Percentiles rank a stretch among this genome's conserved stretches.
phyloP scores from a whole-genome alignment of 2,888 invertebrate genomes.

The Drosophila peninsularis region DNA sequence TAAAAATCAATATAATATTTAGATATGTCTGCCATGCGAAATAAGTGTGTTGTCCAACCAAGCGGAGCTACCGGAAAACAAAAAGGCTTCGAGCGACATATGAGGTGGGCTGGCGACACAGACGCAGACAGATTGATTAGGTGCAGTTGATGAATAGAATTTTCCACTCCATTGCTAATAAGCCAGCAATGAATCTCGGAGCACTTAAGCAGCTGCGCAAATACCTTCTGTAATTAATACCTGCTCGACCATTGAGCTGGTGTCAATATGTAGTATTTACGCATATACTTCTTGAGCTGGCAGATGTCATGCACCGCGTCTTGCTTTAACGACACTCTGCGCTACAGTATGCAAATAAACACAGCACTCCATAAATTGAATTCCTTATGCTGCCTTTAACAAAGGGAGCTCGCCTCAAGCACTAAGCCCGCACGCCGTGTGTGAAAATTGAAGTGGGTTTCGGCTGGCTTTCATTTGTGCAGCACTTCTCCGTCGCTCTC shows the following conservation, averaged over 20 bases:
- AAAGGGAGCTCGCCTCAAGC: conserved; percentile 4
- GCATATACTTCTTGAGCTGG: background rate
- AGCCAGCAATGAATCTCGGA: too few relatives aligned
- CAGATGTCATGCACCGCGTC: background rate
- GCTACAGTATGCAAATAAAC: background rate
- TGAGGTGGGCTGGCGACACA: too few relatives aligned
- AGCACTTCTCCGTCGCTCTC: background rate
- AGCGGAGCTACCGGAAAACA: background rate
- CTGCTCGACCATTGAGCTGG: too few relatives aligned
- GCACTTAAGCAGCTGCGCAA: too few relatives aligned
- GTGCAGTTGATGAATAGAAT: too few relatives aligned
- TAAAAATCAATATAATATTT: background rate
- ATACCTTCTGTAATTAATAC: too few relatives aligned
- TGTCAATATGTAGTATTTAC: too few relatives aligned
- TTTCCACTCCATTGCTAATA: too few relatives aligned
- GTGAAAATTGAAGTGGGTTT: conserved; percentile 32
- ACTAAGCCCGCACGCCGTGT: conserved; percentile 10
- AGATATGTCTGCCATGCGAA: background rate
- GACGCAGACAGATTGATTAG: too few relatives aligned
- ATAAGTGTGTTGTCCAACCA: background rate
- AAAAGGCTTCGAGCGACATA: background rate
- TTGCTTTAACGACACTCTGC: conserved; percentile 1
- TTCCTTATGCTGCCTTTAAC: conserved; percentile 10
- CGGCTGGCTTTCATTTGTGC: conserved; percentile 33
- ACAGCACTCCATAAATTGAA: conserved; percentile 7